Evolutionary conservation across 2,888 invertebrate species (phyloP), one percentile per base, ranked within the genome.

Genomic region (Himalopsyche tibetana): DNA sequence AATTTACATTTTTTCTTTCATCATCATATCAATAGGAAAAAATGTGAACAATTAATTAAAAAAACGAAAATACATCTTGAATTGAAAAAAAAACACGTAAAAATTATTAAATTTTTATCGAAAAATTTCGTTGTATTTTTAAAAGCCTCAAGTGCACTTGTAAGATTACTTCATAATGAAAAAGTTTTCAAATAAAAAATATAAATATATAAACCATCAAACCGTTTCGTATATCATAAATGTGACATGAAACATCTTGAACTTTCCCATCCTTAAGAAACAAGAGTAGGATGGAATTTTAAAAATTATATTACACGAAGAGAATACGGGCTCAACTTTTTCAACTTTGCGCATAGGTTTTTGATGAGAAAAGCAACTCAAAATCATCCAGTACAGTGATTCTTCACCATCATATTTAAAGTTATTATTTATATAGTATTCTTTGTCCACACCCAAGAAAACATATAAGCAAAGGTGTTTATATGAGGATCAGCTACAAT

Each of bases 221-320:
- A 63, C 19, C 63, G 63, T 28, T 63, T 63, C 19, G 63, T 63
- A 63, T 63, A 63, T 19, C 28, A 63, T 63, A 63, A 63, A 63
- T 63, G 63, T 63, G 63, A 63, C 63, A 63, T 28, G 5, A 63
- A 63, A 63, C 63, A 63, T 63, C 63, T 63, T 63, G 19, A 63
- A 63, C n/a, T n/a, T 56, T 56, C n/a, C 63, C 63, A 63, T 19
- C 63, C 8, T 63, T 11, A 63, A 63, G 6, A 63, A 63, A 5
- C 63, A 19, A 9, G 63, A 63, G 63, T 19, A 63, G 63, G 15
- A 11, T 4, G 28, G 63, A 63, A 63, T 63, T 11, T 63, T 19
- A 63, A 63, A 63, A 63, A 63, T 63, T 63, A 63, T 63, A 19
- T 63, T 63, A 63, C 63, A 15, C 19, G 28, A 51, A 51, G 4